These are phyloP conservation scores for Drosophila pseudotakahashii DNA, from an alignment of 2,888 invertebrate genomes.

Conservation along the genomic window DNA sequence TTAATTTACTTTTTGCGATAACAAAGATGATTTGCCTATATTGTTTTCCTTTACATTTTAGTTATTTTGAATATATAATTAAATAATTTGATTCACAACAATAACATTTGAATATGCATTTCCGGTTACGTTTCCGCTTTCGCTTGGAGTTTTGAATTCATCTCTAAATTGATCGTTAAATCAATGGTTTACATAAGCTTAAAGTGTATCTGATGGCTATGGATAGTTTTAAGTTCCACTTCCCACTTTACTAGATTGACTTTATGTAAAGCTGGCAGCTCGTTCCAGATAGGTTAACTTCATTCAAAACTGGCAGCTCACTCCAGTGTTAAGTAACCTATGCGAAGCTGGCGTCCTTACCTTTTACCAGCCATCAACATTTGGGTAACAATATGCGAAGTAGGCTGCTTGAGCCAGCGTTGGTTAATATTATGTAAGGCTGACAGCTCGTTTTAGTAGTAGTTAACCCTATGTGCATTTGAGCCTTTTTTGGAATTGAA, in stretches of 20 bases:
- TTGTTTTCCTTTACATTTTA: constrained; percentile 22
- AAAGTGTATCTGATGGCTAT: constrained; percentile 40
- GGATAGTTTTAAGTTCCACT: constrained; percentile 9
- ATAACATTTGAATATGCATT: constrained; percentile 80
- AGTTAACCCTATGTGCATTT: constrained; percentile 5
- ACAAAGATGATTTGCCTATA: constrained; percentile 67
- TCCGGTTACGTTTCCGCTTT: constrained; percentile 12
- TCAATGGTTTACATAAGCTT: constrained; percentile 60
- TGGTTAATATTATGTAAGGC: constrained; percentile 1
- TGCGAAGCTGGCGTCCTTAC: background rate
- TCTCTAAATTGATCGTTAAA: constrained; percentile 55
- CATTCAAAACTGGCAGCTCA: background rate
- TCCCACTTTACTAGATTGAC: constrained; percentile 2
- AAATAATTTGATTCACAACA: constrained; percentile 79
- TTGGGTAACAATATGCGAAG: constrained; percentile 1
- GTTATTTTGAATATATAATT: constrained; percentile 64
- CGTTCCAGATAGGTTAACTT: background rate
- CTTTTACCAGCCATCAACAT: background rate
- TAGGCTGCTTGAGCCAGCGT: constrained; percentile 7
- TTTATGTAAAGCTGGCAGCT: constrained; percentile 16
- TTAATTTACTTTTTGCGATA: constrained; percentile 47
- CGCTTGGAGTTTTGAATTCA: constrained; percentile 42
- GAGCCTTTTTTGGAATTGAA: constrained; percentile 26
- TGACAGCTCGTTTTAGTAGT: constrained; percentile 10
- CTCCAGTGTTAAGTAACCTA: background rate